Conservation (phyloP, 2,113 vertebrate species). For the Himantopus leucocephalus region DNA sequence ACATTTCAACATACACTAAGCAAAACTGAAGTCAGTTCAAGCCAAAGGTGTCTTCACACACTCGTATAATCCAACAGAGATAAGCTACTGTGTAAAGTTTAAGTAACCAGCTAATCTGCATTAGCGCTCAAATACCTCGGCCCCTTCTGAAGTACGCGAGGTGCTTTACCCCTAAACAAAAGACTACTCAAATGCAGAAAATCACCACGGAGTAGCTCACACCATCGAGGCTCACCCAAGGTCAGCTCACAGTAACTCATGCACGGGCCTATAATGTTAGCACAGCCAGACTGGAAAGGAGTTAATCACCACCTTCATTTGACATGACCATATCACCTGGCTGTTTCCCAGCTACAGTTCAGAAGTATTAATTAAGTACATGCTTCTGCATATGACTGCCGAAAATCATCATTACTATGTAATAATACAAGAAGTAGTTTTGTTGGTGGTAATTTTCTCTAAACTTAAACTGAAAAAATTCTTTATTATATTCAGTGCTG, state of each 20-base stretch:
- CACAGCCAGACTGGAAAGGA: not conserved
- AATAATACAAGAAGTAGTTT: not conserved
- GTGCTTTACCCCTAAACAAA: not conserved
- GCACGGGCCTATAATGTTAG: no score
- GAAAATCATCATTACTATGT: not conserved
- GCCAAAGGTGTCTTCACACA: not conserved
- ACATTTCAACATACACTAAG: not conserved
- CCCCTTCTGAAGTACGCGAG: not conserved
- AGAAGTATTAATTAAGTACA: not conserved
- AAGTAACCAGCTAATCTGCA: not conserved
- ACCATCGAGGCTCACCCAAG: not conserved
- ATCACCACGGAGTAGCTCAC: not conserved
- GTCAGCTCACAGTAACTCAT: not conserved
- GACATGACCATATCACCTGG: not conserved
- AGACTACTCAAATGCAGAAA: not conserved
- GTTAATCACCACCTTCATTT: not conserved
- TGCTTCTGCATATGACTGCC: not conserved
- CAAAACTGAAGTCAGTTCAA: not conserved
- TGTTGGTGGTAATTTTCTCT: not conserved
- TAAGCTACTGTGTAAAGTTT: not conserved
- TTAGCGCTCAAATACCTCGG: not conserved
- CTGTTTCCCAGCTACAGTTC: not conserved
- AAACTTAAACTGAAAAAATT: not conserved
- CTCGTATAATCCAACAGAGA: not conserved
- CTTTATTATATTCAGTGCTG: not conserved